Percentiles rank a stretch among this genome's conserved stretches.
These are phyloP conservation scores for Pterocles orientalis DNA, from an alignment of 2,113 vertebrate species.

Conservation along the genomic window DNA sequence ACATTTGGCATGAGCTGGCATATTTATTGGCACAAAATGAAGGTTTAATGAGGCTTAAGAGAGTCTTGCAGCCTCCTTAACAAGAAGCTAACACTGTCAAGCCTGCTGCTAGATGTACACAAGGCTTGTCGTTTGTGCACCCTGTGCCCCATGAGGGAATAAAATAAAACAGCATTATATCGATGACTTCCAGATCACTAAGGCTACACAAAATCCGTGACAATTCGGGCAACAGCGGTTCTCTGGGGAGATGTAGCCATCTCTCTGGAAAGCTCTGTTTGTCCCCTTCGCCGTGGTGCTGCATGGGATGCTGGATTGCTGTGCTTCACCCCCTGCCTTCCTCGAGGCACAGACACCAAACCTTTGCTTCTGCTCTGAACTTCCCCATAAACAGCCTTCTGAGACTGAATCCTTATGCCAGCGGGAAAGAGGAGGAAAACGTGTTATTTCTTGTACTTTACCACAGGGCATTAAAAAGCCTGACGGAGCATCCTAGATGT, in stretches of 20 bases:
- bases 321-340: background rate
- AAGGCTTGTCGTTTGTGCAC: background rate
- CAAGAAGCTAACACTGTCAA: background rate
- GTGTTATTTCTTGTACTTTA: background rate
- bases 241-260: background rate
- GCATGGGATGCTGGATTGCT: accelerated
- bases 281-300: background rate
- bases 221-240: background rate
- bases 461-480: background rate
- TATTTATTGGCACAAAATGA: constrained; percentile 7
- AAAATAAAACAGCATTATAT: background rate
- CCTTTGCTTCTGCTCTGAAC: background rate
- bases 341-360: background rate
- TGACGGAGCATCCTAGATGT: background rate
- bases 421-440: background rate
- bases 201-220: background rate
- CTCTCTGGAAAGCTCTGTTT: background rate
- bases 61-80: background rate
- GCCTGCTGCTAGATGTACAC: background rate
- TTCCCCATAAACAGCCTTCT: background rate
- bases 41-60: background rate
- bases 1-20: background rate
- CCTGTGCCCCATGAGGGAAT: background rate
- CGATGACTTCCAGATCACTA: background rate
- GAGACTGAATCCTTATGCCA: background rate